Evolutionary conservation across 2,797 vertebrate genomes (phyloP), one percentile per base, ranked within the genome.

Genomic region (Poeciliopsis turneri): DNA sequence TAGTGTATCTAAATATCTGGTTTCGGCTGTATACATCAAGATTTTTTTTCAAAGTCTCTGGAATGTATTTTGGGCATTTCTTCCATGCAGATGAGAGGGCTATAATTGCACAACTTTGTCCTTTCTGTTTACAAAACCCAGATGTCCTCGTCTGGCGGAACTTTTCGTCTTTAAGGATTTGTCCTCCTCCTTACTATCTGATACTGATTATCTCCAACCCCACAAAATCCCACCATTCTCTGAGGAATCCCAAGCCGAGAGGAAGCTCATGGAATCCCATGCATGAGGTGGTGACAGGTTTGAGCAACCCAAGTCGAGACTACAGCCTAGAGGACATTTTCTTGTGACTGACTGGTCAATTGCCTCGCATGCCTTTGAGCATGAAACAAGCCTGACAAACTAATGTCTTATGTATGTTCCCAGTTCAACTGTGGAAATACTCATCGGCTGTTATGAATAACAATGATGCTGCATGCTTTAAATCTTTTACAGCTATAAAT

Each of bases 261-360:
- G 94, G 94, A 95, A 95, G 93, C 82, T 86, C 80, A 88, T 80
- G 93, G 94, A 95, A 96, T 96, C 90, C 80, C 86, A 94, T 88
- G 94, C 90, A 95, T 95, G 94, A 92, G 89, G 87, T 84, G 92
- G 88, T 92, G 93, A 94, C 93, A 94, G 91, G 88, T 88, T 90
- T 93, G 90, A 92, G 91, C 92, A 94, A 94, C 87, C 84, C 77
- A 82, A 90, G 90, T 82, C 85, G 91, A 84, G 90, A 89, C 78
- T 79, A 79, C 73, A 76, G 85, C 84, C 89, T 49, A 55, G 51
- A 87, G 89, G 87, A 92, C 90, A 86, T 75, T 91, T 92, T 91
- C 86, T 82, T 82, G 74, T 87, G 87, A 86, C 74, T 23, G 59
- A 79, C 76, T 72, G 73, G 51, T 84, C 59, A 55, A 49, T 72